These are phyloP conservation scores for Ptycholaimellus sp. DNA, from an alignment of 2,888 invertebrate species.

Conservation along the genomic window DNA sequence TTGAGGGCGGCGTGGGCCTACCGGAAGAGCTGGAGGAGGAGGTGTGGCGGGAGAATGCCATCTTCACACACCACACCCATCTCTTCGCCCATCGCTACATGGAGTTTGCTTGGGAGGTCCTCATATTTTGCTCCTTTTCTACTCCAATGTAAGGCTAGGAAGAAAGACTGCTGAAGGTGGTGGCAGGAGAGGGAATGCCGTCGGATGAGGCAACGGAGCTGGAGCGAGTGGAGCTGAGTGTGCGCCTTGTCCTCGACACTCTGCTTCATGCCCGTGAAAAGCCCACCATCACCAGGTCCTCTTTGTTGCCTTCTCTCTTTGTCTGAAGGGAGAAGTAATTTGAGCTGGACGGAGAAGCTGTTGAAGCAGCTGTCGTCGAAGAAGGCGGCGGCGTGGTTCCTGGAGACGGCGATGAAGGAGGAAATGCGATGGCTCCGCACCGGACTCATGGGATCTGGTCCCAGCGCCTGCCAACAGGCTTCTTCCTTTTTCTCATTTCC, in stretches of 20 bases:
- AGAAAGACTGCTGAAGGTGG: background rate
- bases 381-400: too few relatives aligned
- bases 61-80: slow-evolving; percentile 75
- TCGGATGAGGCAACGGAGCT: slow-evolving; percentile 53
- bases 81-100: slow-evolving; percentile 88
- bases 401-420: too few relatives aligned
- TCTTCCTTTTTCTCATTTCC: too few relatives aligned
- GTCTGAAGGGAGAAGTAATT: too few relatives aligned
- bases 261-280: slow-evolving; percentile 91
- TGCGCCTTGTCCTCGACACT: slow-evolving; percentile 81
- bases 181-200: too few relatives aligned
- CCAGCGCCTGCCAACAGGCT: too few relatives aligned
- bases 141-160: background rate
- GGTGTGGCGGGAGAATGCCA: slow-evolving; percentile 92
- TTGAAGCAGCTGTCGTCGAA: too few relatives aligned
- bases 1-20: slow-evolving; percentile 34
- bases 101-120: slow-evolving; percentile 43
- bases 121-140: background rate
- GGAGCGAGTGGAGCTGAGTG: slow-evolving; percentile 59
- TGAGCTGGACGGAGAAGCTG: too few relatives aligned
- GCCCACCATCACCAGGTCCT: slow-evolving; percentile 37
- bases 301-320: too few relatives aligned
- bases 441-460: too few relatives aligned
- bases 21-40: slow-evolving; percentile 59
- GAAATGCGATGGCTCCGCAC: too few relatives aligned